Evolutionary conservation across 2,797 vertebrate species (phyloP), one percentile per base, ranked within the genome.

Genomic region (Xiphophorus birchmanni): DNA sequence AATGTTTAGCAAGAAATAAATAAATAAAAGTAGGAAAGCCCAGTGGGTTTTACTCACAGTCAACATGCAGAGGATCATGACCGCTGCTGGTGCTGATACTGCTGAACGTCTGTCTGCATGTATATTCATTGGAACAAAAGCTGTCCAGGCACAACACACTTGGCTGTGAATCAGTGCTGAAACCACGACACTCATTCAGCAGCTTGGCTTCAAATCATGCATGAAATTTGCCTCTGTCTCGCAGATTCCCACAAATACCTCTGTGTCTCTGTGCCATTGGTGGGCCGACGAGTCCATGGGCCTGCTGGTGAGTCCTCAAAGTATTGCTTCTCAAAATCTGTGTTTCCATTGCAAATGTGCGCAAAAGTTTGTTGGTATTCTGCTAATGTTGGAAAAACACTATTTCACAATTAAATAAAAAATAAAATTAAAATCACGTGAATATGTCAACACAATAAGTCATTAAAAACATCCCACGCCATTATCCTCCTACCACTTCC

Each of bases 191-290:
- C 76, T 86, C 37, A 76, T 89, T 93, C 87, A 80, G 86, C 87
- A 81, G 86, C 82, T 82, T 85, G 83, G 83, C 82, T 90, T 90
- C 86, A 86, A 88, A 88, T 79, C 87, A 88, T 89, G 90, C 90
- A 78, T 89, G 86, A 91, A 92, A 93, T 88, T 81, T 85, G 81
- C 79, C 83, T 88, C 82, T 76, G 85, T 90, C 79, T 85, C 74
- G 77, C 81, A 75, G 80, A 87, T 69, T 71, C 58, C 73, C 82
- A 67, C 77, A 84, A 81, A 87, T 35, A 78, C 58, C 76, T 82
- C 84, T n/a, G 78, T 87, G 83, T 84, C 79, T 80, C 82, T 42
- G 79, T 88, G 83, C 82, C 82, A 67, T n/a, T 32, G 48, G 74
- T 7, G 8, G 75, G 73, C 11, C 32, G 12, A 63, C 71, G 29